Conservation (phyloP, 2,113 vertebrate species). For the Myotis davidii region DNA sequence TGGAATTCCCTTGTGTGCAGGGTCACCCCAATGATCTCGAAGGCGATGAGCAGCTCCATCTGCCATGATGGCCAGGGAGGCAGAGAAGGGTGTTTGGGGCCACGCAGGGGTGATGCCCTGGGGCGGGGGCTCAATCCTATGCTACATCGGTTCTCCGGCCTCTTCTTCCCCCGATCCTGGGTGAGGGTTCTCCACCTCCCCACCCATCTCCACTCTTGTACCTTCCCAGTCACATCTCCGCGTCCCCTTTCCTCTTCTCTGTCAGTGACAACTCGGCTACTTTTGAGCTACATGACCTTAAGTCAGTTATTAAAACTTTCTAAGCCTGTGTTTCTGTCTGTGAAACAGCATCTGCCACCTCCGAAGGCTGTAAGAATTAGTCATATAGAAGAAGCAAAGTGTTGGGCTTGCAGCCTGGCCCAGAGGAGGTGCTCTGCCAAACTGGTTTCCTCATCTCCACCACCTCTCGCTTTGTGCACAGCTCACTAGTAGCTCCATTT, state of each 20-base stretch:
- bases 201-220: background rate
- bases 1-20: constrained; percentile 88
- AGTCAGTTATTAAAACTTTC: background rate
- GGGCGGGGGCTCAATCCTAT: background rate
- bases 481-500: background rate
- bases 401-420: background rate
- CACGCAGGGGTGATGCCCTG: background rate
- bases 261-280: background rate
- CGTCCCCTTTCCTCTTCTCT: background rate
- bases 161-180: background rate
- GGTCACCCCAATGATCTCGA: constrained; percentile 88
- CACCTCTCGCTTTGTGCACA: background rate
- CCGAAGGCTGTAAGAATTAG: background rate
- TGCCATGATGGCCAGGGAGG: constrained; percentile 68
- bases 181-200: background rate
- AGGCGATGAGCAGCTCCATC: constrained; percentile 88
- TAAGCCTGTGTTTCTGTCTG: background rate
- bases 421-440: background rate
- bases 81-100: background rate
- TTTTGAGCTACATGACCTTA: background rate
- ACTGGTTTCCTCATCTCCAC: background rate
- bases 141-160: background rate
- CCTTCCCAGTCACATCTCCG: background rate
- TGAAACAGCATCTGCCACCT: background rate
- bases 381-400: background rate